Base-by-base conservation (phyloP, 2,888 invertebrate species). In the Drosophila prolongata region DNA sequence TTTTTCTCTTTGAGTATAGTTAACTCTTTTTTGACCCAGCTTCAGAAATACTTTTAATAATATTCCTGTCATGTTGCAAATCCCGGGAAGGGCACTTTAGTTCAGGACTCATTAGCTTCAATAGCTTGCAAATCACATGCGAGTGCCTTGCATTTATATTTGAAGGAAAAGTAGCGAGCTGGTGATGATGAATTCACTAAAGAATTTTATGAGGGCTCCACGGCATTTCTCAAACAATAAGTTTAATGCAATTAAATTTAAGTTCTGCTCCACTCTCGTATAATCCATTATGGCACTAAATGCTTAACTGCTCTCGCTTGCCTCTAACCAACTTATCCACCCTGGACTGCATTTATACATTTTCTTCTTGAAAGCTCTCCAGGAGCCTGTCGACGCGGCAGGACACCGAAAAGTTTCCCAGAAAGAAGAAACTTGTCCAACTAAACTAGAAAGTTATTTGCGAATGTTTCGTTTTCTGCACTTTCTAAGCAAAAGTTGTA, bases 401-500 rank as follows among this genome's bases (percentile, higher is more conserved):
- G 68, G 68, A 69, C 64, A 62, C 58, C 35, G 16, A 75, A 76
- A 76, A 75, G 65, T 76, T 76, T 50, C 14, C 4, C 44, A 34
- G 47, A 47, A 58, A 58, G 57, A 40, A 58, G 4, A 38, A 68
- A 68, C 68, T 68, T 68, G 50, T 69, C 57, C 60, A 68, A 75
- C 50, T 75, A 44, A 49, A 53, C 69, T 57, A 35, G 49, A 62
- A 59, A 60, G 40, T 67, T 67, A 42, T 43, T 47, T 54, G 75
- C 52, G 61, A 62, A 60, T 75, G 78, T 78, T 67, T 59, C 70
- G 60, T 57, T 72, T 61, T 72, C 47, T 62, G 72, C 62, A 62
- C 60, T 62, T 70, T 24, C 40, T 3, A 43, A 44, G 50, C 11
- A 27, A 50, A 67, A 68, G 27, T 65, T 47, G 30, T 47, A 19